These are phyloP conservation scores for Gavia stellata DNA, from an alignment of 2,113 vertebrate genomes.

Conservation along the genomic window DNA sequence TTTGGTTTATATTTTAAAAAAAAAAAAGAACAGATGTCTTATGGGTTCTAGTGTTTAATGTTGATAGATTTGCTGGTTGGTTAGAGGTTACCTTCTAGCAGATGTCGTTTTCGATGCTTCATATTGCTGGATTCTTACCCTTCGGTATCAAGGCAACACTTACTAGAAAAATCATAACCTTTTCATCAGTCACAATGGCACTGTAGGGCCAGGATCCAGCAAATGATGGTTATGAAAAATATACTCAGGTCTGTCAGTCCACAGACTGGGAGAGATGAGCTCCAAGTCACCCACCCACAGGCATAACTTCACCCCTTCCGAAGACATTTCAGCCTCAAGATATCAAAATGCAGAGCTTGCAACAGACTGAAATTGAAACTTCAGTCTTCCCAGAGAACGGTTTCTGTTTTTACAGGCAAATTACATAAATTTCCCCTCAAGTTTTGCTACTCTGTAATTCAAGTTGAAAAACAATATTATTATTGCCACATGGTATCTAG, in stretches of 20 bases:
- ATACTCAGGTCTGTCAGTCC: conserved; percentile 3
- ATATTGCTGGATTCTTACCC: neutral
- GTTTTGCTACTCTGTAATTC: neutral
- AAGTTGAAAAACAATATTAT: neutral
- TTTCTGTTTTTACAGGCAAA: conserved; percentile 10
- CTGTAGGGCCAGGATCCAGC: neutral
- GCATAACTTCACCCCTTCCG: neutral
- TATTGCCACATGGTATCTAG: neutral
- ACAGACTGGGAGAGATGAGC: neutral
- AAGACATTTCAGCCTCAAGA: neutral
- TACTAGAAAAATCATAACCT: neutral
- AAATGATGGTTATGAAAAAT: neutral
- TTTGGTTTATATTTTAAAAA: neutral
- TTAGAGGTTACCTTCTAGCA: conserved; percentile 17
- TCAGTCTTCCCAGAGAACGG: neutral
- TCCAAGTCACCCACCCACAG: conserved; percentile 6
- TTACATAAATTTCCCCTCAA: neutral
- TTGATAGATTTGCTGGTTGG: conserved; percentile 42
- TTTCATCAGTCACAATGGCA: neutral
- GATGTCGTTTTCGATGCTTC: neutral
- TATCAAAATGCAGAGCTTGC: neutral
- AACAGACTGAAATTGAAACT: neutral
- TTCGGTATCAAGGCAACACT: neutral
- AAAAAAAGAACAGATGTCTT: neutral
- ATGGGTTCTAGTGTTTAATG: neutral